Conservation (phyloP, 2,888 invertebrate genomes). For the Hylaea fasciaria region DNA sequence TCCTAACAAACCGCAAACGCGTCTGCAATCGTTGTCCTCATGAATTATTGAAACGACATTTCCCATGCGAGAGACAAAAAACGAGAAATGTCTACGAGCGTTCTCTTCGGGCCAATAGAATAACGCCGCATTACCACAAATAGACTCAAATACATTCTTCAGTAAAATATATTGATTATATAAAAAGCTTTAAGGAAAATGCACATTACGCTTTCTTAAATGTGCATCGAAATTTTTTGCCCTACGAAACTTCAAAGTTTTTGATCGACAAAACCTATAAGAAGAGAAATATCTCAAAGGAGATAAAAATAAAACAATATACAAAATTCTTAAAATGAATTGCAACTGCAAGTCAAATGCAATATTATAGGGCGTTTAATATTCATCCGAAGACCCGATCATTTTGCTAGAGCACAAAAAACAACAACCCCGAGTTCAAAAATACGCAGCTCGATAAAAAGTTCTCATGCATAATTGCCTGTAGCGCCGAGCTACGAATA, state of each 20-base stretch:
- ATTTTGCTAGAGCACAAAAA: not conserved
- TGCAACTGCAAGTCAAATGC: too few species aligned
- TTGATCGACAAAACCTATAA: too few species aligned
- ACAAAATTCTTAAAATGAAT: too few species aligned
- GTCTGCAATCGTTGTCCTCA: constrained; percentile 47
- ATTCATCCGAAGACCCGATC: too few species aligned
- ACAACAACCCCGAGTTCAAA: constrained; percentile 6
- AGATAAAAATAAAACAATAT: too few species aligned
- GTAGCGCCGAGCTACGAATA: constrained; percentile 39
- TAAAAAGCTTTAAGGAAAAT: too few species aligned
- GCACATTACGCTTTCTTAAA: too few species aligned
- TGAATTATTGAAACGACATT: constrained; percentile 71
- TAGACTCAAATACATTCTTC: not conserved
- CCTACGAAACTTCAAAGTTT: too few species aligned
- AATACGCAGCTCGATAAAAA: constrained; percentile 24
- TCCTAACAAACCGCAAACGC: constrained; percentile 48
- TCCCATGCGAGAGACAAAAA: constrained; percentile 62
- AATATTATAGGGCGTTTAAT: too few species aligned
- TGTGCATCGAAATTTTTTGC: too few species aligned
- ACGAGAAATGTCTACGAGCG: constrained; percentile 58
- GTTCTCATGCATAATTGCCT: constrained; percentile 31
- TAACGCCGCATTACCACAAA: constrained; percentile 41
- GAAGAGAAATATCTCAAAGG: too few species aligned
- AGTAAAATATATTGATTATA: not conserved
- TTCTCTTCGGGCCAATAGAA: constrained; percentile 41